Evolutionary conservation across 2,113 vertebrate species (phyloP), one percentile per base, ranked within the genome.

Genomic region (Psephotus haematonotus): DNA sequence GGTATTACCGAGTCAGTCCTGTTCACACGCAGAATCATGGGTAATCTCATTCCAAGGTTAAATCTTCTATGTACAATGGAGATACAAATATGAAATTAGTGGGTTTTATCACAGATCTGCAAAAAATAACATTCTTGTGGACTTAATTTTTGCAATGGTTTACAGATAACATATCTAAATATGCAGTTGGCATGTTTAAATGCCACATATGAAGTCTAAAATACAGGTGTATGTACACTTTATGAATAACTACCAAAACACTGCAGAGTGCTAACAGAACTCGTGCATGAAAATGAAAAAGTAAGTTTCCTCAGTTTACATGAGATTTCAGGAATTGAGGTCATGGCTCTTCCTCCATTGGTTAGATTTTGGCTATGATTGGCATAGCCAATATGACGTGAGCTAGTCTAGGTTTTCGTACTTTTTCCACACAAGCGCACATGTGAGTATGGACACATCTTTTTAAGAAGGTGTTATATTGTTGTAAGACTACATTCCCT

Each of bases 361-460:
- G 55, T 70, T 69, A 46, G n/a, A 69, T 90, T 84, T 84, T 65
- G 19, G 8, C 33, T 39, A 2, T 74, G 33, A 35, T 23, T 46
- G 33, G 18, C 17, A 37, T 69, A 37, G 37, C 37, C 37, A 37
- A 37, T 37, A 37, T 37, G 37, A 6, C 24, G 13, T 86, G 35
- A 86, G 18, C 50, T 29, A 37, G 15, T 79, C 39, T 50, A 53
- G 65, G 13, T 53, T 74, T 64, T 49, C 68, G 23, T 50, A 17
- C 8, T 23, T 59, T 52, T 62, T 46, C n/a, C 33, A 24, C 20
- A 15, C 1, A 59, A 35, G 5, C 1, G 0, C 11, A 18, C 0
- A 0, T 39, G 15, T 69, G 33, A 9, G 6, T 23, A 4, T 10
- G 9, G 27, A 47, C 7, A 7, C 10, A 28, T 27, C 8, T n/a